Evolutionary conservation across 2,888 invertebrate species (phyloP), one percentile per base, ranked within the genome.

Genomic region (Harpalus rufipes): DNA sequence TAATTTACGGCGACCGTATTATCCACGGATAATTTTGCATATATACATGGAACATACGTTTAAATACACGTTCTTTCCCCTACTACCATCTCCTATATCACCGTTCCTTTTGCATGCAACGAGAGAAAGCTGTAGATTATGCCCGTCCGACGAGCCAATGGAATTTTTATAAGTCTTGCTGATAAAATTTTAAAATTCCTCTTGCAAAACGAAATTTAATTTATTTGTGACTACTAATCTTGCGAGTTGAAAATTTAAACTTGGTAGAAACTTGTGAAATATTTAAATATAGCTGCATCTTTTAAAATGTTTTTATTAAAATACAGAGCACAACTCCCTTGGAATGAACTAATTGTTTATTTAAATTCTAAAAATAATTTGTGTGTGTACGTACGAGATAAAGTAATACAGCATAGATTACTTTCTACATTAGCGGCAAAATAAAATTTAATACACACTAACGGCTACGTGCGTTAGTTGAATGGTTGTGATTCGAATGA

Each of bases 171-270:
- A 76, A 76, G 79, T 61, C 79, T 79, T 79, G n/a, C 59, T 79
- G 79, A 79, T 79, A 79, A 79, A 79, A 79, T 59, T 79, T 79
- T 79, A 79, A 79, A 79, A 79, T 79, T 79, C 79, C 61, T 32
- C 79, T 58, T 79, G 79, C 58, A 79, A 61, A 79, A 79, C 61
- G 56, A 79, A 79, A 79, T 76, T 76, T 76, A 76, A 76, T 76
- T 76, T 76, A 76, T 76, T 76, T 76, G 51, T 76, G 76, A 56
- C 76, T 76, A 56, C 76, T 76, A 76, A 76, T 76, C 76, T 76
- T 76, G 76, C 39, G 56, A 76, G 58, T 12, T 76, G 76, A 51
- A 76, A 76, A 76, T 21, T 76, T 76, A 56, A 76, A 72, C n/a
- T n/a, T n/a, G n/a, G n/a, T n/a, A n/a, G n/a, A n/a, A n/a, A 72